Evolutionary conservation across 2,113 vertebrate genomes (phyloP).

Genomic region (Phycodurus eques): DNA sequence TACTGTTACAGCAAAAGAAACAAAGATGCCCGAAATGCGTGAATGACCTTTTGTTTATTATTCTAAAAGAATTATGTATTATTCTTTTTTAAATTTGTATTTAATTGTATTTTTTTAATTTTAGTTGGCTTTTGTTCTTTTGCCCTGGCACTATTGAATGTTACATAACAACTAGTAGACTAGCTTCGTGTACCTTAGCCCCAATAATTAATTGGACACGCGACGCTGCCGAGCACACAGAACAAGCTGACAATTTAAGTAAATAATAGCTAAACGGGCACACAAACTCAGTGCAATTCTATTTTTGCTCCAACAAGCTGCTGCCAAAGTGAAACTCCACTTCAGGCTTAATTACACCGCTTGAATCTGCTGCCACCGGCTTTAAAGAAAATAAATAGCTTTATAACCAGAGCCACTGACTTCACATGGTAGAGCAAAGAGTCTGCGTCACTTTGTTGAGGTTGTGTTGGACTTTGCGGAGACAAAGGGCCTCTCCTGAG

Average conservation of each 20-base stretch:
- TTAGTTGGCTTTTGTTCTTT: no score
- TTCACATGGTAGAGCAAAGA: slow-evolving; percentile 35
- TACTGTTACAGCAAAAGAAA: no score
- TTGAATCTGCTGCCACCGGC: slow-evolving; percentile 1
- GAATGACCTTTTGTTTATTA: no score
- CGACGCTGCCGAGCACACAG: no score
- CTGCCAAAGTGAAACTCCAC: slow-evolving; percentile 8
- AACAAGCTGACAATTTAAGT: neutral
- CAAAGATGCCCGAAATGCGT: no score
- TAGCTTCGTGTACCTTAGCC: neutral
- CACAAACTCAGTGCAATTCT: slow-evolving; percentile 6
- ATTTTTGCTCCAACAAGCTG: slow-evolving; percentile 2
- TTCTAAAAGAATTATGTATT: no score
- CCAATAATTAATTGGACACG: neutral
- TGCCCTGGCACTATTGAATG: no score
- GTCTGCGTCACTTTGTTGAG: slow-evolving; percentile 48
- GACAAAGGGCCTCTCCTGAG: slow-evolving; percentile 41
- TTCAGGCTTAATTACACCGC: slow-evolving; percentile 20
- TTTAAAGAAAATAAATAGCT: slow-evolving; percentile 18
- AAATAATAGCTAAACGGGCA: neutral
- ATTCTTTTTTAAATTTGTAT: no score
- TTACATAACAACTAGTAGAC: neutral
- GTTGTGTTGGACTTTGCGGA: slow-evolving; percentile 49
- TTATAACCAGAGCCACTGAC: slow-evolving; percentile 12
- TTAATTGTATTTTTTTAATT: no score